These are phyloP conservation scores for Cossypha heuglini DNA, from an alignment of 2,797 vertebrate genomes.

Conservation along the genomic window DNA sequence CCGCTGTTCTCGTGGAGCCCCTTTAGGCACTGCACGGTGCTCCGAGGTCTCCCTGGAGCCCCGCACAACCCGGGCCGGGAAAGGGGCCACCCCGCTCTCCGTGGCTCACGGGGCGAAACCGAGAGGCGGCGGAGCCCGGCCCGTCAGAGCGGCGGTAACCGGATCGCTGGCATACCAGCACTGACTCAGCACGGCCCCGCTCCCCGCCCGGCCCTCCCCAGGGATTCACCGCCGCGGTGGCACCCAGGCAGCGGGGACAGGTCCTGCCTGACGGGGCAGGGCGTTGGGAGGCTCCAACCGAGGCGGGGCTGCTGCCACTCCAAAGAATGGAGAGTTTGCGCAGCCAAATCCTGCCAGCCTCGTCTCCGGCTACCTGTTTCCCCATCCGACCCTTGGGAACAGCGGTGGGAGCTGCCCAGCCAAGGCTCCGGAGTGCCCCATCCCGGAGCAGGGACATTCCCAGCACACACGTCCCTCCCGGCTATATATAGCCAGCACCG, in stretches of 20 bases:
- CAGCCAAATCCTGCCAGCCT: fast-evolving
- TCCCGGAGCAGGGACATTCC: background rate
- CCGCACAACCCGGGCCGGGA: fast-evolving
- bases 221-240: background rate
- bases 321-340: background rate
- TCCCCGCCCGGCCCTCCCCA: background rate
- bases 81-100: fast-evolving
- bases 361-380: fast-evolving
- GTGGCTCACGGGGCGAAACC: background rate
- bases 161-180: conserved; percentile 28
- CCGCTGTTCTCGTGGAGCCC: background rate
- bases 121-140: background rate
- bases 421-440: fast-evolving
- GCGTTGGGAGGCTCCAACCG: background rate
- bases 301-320: background rate
- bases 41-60: background rate
- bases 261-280: background rate
- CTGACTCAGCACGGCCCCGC: conserved; percentile 37
- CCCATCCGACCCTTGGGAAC: background rate
- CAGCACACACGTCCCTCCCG: background rate
- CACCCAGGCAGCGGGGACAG: background rate
- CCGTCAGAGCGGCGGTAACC: background rate
- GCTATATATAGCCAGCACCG: background rate
- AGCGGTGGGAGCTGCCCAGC: background rate
- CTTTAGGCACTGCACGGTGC: background rate